Evolutionary conservation across 2,888 invertebrate species (phyloP).

Genomic region (Macrosiphum euphorbiae): DNA sequence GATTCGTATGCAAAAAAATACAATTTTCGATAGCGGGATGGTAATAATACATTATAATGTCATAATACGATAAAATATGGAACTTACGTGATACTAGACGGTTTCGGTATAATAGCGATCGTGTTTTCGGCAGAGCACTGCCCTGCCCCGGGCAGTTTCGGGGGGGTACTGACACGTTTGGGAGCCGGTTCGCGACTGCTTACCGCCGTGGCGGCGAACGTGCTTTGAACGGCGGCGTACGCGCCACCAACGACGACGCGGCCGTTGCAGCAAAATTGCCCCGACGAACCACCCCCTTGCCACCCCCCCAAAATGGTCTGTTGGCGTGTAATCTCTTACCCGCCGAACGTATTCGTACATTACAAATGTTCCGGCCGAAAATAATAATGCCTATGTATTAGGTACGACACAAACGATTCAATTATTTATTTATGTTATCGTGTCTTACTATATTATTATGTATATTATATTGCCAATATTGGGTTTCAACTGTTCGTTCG

Average conservation of each 20-base stretch:
- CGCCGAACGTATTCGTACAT: slow-evolving; percentile 1
- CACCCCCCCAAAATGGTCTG: neutral
- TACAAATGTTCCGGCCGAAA: neutral
- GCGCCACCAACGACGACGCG: slow-evolving; percentile 33
- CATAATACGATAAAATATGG: neutral
- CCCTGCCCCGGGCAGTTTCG: neutral
- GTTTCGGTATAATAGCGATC: neutral
- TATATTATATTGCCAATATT: too few relatives aligned
- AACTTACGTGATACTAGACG: slow-evolving; percentile 36
- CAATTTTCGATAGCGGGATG: neutral
- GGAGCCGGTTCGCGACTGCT: slow-evolving; percentile 60
- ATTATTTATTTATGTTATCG: neutral
- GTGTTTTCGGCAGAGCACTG: slow-evolving; percentile 18
- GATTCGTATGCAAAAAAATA: too few relatives aligned
- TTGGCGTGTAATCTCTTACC: neutral
- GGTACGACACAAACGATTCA: neutral
- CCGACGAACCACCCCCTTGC: neutral
- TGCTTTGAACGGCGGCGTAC: slow-evolving; percentile 18
- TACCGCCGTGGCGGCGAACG: neutral
- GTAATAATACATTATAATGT: too few relatives aligned
- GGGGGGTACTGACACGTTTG: slow-evolving; percentile 32
- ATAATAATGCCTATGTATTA: neutral
- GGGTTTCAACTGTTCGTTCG: neutral
- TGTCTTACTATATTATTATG: neutral
- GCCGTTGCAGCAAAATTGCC: slow-evolving; percentile 36